phyloP scores from a whole-genome alignment of 1,140 invertebrate genomes.

The Xylocopa sonorina region DNA sequence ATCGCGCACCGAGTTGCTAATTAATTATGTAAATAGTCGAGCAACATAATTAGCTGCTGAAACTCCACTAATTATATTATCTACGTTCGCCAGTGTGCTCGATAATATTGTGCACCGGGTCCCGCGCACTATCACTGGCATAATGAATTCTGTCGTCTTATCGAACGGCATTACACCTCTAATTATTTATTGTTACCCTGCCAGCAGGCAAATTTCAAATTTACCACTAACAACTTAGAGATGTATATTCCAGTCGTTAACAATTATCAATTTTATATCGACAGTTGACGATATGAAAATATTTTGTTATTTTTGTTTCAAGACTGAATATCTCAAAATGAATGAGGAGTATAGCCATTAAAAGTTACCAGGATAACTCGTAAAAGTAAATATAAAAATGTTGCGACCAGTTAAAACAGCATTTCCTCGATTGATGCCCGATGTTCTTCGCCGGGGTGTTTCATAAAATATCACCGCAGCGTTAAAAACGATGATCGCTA shows the following conservation, averaged over 20 bases:
- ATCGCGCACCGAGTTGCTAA: slow-evolving; percentile 35
- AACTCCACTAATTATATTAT: slow-evolving; percentile 56
- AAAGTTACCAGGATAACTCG: no score
- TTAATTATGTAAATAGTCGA: slow-evolving; percentile 53
- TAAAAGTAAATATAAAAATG: no score
- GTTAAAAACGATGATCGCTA: not conserved
- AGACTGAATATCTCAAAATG: no score
- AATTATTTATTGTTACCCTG: slow-evolving; percentile 2
- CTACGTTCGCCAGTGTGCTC: slow-evolving; percentile 28
- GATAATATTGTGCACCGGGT: slow-evolving; percentile 29
- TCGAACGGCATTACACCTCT: slow-evolving; percentile 1
- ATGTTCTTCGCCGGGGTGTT: not conserved
- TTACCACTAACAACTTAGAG: no score
- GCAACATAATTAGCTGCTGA: slow-evolving; percentile 52
- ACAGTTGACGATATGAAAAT: no score
- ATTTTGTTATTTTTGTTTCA: no score
- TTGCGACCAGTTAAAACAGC: slow-evolving; percentile 3
- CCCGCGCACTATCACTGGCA: slow-evolving; percentile 8
- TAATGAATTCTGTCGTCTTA: slow-evolving; percentile 45
- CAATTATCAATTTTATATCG: no score
- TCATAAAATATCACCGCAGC: slow-evolving; percentile 3
- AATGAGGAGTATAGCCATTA: no score
- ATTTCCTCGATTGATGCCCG: not conserved
- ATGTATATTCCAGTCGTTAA: no score
- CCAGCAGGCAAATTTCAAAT: not conserved